Evolutionary conservation across 2,888 invertebrate genomes (phyloP).

Genomic region (Nemotelus pantherinus): DNA sequence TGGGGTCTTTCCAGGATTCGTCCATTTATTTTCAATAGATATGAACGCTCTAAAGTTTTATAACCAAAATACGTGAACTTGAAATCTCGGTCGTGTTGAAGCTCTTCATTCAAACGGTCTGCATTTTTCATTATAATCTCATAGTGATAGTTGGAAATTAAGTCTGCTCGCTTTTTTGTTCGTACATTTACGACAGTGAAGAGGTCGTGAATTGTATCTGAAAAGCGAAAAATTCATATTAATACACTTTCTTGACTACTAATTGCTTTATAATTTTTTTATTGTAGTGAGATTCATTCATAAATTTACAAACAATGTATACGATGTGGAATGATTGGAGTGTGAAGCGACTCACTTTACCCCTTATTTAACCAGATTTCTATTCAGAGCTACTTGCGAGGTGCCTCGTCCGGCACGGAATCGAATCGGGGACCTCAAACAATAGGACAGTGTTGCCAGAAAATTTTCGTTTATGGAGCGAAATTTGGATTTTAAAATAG

Average conservation of each 20-base stretch:
- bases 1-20: slow-evolving; percentile 94
- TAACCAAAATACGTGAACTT: slow-evolving; percentile 96
- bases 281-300: background rate
- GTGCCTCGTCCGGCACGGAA: no score
- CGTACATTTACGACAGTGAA: slow-evolving; percentile 77
- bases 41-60: slow-evolving; percentile 92
- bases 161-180: slow-evolving; percentile 76
- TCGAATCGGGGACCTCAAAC: no score
- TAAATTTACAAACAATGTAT: background rate
- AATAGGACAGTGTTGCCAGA: no score
- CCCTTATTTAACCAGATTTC: no score
- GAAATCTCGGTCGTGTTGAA: slow-evolving; percentile 93
- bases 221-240: background rate
- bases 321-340: background rate
- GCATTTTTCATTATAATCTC: slow-evolving; percentile 82
- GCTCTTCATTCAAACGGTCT: slow-evolving; percentile 85
- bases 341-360: no score
- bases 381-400: no score
- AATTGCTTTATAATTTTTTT: background rate
- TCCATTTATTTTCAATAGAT: slow-evolving; percentile 85
- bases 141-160: slow-evolving; percentile 83
- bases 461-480: no score
- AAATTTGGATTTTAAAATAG: no score
- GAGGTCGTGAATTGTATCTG: slow-evolving; percentile 87
- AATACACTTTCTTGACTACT: background rate